Conservation (phyloP, 1,140 invertebrate species). For the Brachionus asplanchnoidis region DNA sequence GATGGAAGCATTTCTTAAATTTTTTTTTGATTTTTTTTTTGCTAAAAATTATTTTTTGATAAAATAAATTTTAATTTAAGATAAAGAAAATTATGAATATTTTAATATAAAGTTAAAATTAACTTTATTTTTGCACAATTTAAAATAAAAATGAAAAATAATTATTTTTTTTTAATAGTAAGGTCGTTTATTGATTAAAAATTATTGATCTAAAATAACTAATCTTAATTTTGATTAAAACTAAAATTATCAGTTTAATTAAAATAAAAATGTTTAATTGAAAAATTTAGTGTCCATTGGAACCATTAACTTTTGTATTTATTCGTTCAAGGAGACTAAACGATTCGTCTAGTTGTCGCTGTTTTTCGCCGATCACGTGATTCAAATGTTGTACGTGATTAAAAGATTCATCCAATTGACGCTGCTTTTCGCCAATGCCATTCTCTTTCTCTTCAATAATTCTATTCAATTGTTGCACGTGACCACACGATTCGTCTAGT, state of each 20-base stretch:
- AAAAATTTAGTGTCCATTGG: background rate
- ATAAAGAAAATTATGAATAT: background rate
- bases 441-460: background rate
- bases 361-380: background rate
- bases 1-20: background rate
- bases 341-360: background rate
- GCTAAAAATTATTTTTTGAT: no score
- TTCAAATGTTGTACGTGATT: conserved; percentile 7
- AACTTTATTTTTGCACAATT: background rate
- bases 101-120: background rate
- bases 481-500: background rate
- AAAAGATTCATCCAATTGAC: conserved; percentile 8
- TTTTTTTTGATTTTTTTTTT: background rate
- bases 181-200: background rate
- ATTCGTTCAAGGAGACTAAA: background rate
- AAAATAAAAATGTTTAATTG: no score
- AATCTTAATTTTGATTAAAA: background rate
- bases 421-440: background rate
- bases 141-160: background rate
- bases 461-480: background rate
- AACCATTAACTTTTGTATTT: background rate
- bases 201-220: background rate
- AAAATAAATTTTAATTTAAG: background rate
- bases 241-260: background rate
- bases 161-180: background rate